A percentile compares a stretch with the other conserved stretches of the same genome.
These are phyloP conservation scores for Hippocampus zosterae DNA, from an alignment of 2,113 vertebrate genomes.

Conservation along the genomic window DNA sequence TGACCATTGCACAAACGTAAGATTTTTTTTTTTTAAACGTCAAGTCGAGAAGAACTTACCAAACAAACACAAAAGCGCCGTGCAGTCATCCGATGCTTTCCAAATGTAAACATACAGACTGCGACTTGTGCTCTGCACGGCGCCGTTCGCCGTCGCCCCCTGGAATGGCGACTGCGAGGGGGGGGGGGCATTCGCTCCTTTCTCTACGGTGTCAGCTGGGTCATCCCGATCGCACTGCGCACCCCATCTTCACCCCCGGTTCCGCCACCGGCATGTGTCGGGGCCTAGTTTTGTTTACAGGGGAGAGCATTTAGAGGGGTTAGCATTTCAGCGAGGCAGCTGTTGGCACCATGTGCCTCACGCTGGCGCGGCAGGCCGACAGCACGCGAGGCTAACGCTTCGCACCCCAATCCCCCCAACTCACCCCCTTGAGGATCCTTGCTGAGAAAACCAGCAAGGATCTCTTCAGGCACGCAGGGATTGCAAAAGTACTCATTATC, in stretches of 20 bases:
- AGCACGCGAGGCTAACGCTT: conserved; percentile 63
- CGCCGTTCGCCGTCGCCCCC: conserved; percentile 48
- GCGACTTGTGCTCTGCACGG: conserved; percentile 37
- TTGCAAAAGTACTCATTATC: conserved; percentile 9
- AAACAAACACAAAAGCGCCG: too few species aligned
- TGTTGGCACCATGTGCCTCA: conserved; percentile 72
- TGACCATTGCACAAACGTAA: too few species aligned
- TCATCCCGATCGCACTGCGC: conserved; percentile 45
- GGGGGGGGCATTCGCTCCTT: conserved; percentile 40
- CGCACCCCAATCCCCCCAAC: conserved; percentile 63
- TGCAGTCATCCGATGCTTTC: background rate
- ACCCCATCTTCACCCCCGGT: conserved; percentile 48
- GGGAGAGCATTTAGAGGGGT: conserved; percentile 65
- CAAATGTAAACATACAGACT: conserved; percentile 29
- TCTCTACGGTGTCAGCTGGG: conserved; percentile 69
- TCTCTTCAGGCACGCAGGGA: conserved; percentile 54
- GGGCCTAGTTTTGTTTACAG: conserved; percentile 62
- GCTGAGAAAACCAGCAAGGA: conserved; percentile 43
- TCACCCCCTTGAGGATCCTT: conserved; percentile 48
- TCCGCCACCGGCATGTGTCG: conserved; percentile 64
- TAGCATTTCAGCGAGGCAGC: conserved; percentile 68
- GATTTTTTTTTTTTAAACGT: too few species aligned
- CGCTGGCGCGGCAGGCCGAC: conserved; percentile 61
- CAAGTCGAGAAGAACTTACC: too few species aligned
- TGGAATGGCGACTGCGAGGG: conserved; percentile 55